Conservation (phyloP, 2,888 invertebrate species). For the Volucella inanis region DNA sequence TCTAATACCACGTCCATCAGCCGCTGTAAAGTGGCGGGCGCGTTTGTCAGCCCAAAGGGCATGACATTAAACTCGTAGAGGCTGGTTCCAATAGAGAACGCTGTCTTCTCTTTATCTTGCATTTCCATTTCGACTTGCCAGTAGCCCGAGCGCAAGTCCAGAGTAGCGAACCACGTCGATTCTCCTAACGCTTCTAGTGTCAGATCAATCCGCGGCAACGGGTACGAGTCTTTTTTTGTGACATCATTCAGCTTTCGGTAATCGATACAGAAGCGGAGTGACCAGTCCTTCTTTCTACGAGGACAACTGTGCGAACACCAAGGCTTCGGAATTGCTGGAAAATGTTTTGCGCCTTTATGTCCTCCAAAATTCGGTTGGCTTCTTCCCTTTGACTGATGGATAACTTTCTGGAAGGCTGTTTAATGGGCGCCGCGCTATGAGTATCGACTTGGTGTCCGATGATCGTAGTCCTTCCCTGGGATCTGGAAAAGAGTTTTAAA, state of each 20-base stretch:
- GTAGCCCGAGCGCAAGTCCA: constrained; percentile 5
- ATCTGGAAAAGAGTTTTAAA: too few species aligned
- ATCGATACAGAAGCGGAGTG: neutral
- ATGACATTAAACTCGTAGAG: too few species aligned
- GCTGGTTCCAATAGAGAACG: neutral
- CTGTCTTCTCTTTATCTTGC: neutral
- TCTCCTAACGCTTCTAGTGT: neutral
- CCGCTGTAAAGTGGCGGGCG: neutral
- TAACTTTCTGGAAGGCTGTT: too few species aligned
- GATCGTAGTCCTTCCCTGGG: neutral
- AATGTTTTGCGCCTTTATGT: constrained; percentile 1
- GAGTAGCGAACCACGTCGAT: neutral
- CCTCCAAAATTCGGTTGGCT: neutral
- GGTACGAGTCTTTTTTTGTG: too few species aligned
- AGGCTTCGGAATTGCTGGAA: neutral
- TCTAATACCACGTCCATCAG: neutral
- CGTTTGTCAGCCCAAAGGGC: neutral
- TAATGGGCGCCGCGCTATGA: neutral
- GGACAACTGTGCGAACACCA: neutral
- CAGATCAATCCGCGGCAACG: neutral
- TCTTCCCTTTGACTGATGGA: neutral
- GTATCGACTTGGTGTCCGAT: neutral
- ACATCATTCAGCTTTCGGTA: too few species aligned
- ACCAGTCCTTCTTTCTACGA: neutral
- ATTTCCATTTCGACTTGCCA: neutral